Percentiles rank a stretch among this genome's conserved stretches.
These are phyloP conservation scores for Triplophysa tibetana DNA, from an alignment of 2,113 vertebrate species.

Conservation along the genomic window DNA sequence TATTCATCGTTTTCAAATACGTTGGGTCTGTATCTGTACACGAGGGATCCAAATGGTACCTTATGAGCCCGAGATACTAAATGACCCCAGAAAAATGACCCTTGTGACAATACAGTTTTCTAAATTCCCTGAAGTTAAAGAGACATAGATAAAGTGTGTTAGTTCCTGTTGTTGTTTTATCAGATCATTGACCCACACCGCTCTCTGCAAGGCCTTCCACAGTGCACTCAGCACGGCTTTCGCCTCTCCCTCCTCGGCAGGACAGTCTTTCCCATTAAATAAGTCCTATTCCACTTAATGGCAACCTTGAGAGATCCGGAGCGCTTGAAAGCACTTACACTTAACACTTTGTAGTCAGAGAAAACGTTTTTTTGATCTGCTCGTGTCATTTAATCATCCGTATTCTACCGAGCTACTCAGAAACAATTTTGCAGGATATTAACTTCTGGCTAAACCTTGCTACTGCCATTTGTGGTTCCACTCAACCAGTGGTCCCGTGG, in stretches of 20 bases:
- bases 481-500: constrained; percentile 77
- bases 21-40: too few species aligned
- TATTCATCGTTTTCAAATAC: too few species aligned
- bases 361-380: constrained; percentile 80
- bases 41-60: too few species aligned
- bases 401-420: constrained; percentile 74
- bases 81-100: too few species aligned
- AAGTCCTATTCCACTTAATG: constrained; percentile 72
- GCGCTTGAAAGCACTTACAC: constrained; percentile 60
- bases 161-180: constrained; percentile 18
- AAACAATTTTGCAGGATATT: constrained; percentile 85
- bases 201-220: constrained; percentile 40
- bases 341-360: constrained; percentile 79
- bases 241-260: constrained; percentile 18
- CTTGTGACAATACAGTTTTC: neutral
- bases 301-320: constrained; percentile 74
- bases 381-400: constrained; percentile 81
- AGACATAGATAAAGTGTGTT: neutral
- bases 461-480: constrained; percentile 81
- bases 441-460: constrained; percentile 81
- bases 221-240: constrained; percentile 39
- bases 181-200: constrained; percentile 33
- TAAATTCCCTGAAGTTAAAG: neutral
- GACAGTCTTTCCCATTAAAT: constrained; percentile 68
- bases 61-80: too few species aligned